Evolutionary conservation across 2,113 vertebrate species (phyloP), one percentile per base, ranked within the genome.

Genomic region (Tor tambroides): DNA sequence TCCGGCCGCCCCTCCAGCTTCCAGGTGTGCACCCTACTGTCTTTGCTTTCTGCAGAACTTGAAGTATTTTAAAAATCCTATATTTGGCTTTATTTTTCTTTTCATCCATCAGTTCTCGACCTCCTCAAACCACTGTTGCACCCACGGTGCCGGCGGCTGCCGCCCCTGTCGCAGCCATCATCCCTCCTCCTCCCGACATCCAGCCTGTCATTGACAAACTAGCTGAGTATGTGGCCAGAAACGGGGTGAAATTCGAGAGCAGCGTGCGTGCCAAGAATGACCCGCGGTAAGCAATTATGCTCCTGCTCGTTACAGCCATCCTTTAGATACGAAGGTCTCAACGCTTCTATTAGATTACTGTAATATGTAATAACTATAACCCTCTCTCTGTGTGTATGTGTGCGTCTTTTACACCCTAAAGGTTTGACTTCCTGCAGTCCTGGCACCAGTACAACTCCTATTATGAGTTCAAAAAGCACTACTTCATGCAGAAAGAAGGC

Each of bases 391-490:
- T 63, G 46, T 90, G 19, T 89, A 3, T 80, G 14, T 80, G 28
- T 78, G 21, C 65, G 5, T 26, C 61, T 74, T 28, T 15, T 79
- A 12, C 26, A 61, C 63, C n/a, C 76, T 90, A 5, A 83, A 99
- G 98, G 90, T 99, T 99, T 93, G 97, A 99, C 78, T 99, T 99
- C 91, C 94, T 99, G 63, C 98, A 98, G 91, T 95, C 98, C 0
- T 99, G 98, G 98, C 94, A 99, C 91, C 97, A 99, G 90, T 99
- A 96, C 92, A 98, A 99, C 88, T 94, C 96, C 56, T 99, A 99
- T 91, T 99, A 99, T 1, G 98, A 99, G 93, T 99, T 99, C 91
- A 99, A 98, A 94, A 99, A 99, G 93, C 97, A 98, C 88, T 99
- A 98, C 94, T 99, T 97, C 93, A 95, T 98, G 93, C 98, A 98